Evolutionary conservation across 2,113 vertebrate genomes (phyloP), one percentile per base, ranked within the genome.

Genomic region (Talpa occidentalis): DNA sequence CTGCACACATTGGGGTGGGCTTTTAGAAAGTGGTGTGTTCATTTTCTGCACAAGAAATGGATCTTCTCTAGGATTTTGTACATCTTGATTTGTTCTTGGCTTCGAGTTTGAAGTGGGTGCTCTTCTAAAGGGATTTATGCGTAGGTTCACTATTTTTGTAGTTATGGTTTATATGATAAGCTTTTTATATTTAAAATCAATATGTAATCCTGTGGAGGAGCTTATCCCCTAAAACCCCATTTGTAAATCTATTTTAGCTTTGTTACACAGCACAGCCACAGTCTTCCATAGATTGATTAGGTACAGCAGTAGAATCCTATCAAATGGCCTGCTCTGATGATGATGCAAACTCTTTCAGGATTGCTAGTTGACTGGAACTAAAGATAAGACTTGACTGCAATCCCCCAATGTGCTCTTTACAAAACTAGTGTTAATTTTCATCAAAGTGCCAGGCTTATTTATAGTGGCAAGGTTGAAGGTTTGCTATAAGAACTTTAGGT

Each of bases 171-270:
- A 99, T 99, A 99, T 99, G 99, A 99, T 99, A 99, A 99, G 99
- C 99, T 99, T 99, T 99, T 99, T 99, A 99, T 99, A 99, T 99
- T 99, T 99, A 99, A 99, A 99, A 99, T 99, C 99, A 99, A 99
- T 99, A 99, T 99, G 99, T 99, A 99, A 99, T 99, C 99, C 99
- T 99, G 99, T 99, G 99, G 99, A 99, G 99, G 98, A 99, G 99
- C 99, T 99, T 99, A 99, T 99, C 99, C 99, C 98, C 97, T 99
- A 99, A 99, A 98, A 98, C 98, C 98, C 99, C 99, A 99, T 99
- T 99, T 99, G 99, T 99, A 99, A 99, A 99, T 99, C 99, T 99
- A 99, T 99, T 99, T 99, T 99, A 99, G 99, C 99, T 99, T 99
- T 99, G 99, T 99, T 99, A 99, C 99, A 99, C 98, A 98, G 98